These are phyloP conservation scores for Elaphurus davidianus DNA, from an alignment of 2,113 vertebrate genomes.

Conservation along the genomic window DNA sequence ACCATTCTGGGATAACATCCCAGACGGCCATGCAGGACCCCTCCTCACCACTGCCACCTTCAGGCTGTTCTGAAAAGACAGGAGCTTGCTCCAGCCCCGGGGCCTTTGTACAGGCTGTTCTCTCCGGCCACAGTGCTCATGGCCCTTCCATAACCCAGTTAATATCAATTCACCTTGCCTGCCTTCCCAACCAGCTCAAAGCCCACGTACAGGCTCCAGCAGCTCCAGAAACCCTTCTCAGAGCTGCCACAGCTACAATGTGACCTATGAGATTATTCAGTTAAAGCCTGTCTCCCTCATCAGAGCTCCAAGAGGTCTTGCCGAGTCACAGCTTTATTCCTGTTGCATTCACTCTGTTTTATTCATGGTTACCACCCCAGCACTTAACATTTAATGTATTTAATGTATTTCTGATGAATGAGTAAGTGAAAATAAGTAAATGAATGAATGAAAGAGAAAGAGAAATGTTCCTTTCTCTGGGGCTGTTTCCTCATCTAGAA, in stretches of 20 bases:
- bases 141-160: background rate
- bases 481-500: background rate
- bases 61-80: background rate
- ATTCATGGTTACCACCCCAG: background rate
- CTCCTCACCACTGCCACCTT: background rate
- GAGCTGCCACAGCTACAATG: background rate
- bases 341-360: background rate
- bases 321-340: background rate
- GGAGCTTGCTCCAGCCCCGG: background rate
- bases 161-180: background rate
- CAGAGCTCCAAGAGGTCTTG: background rate
- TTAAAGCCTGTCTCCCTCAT: background rate
- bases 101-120: background rate
- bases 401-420: background rate
- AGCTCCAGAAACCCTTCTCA: accelerated
- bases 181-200: background rate
- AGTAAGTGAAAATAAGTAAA: background rate
- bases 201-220: background rate
- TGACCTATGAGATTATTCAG: background rate
- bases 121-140: background rate
- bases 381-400: background rate
- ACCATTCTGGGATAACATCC: background rate
- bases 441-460: background rate
- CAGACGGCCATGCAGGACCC: too few relatives aligned
- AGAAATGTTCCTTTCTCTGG: background rate